phyloP scores from a whole-genome alignment of 2,113 vertebrate genomes.

The Periophthalmus modestus region DNA sequence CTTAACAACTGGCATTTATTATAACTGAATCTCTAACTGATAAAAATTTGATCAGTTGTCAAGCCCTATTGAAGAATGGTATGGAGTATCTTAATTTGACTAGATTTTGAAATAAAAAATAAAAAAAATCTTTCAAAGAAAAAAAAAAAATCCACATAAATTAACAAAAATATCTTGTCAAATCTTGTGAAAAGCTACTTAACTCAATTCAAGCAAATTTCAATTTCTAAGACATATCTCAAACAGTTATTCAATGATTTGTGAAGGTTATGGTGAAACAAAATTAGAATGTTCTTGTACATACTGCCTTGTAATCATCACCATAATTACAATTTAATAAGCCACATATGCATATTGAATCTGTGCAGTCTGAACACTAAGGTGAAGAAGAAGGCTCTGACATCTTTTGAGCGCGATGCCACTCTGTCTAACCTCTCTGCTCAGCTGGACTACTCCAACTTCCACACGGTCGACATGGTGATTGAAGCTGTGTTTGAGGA shows the following conservation, averaged over 20 bases:
- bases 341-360: not conserved
- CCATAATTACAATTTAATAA: not conserved
- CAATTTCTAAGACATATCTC: too few relatives aligned
- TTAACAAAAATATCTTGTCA: too few relatives aligned
- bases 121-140: too few relatives aligned
- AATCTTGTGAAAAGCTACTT: too few relatives aligned
- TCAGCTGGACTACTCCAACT: constrained; percentile 85
- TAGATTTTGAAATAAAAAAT: not conserved
- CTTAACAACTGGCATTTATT: too few relatives aligned
- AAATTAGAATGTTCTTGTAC: not conserved
- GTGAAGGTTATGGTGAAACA: not conserved
- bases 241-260: not conserved
- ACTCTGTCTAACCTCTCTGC: constrained; percentile 77
- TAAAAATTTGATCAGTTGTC: too few relatives aligned
- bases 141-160: too few relatives aligned
- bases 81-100: not conserved
- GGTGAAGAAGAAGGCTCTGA: constrained; percentile 83
- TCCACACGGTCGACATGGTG: constrained; percentile 85
- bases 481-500: constrained; percentile 91
- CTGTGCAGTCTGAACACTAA: constrained; percentile 73
- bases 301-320: not conserved
- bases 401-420: constrained; percentile 83
- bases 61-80: too few relatives aligned
- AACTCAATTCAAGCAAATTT: too few relatives aligned
- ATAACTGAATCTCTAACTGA: too few relatives aligned